phyloP scores from a whole-genome alignment of 2,888 invertebrate genomes.

The Lepidocyrtinus sp. region DNA sequence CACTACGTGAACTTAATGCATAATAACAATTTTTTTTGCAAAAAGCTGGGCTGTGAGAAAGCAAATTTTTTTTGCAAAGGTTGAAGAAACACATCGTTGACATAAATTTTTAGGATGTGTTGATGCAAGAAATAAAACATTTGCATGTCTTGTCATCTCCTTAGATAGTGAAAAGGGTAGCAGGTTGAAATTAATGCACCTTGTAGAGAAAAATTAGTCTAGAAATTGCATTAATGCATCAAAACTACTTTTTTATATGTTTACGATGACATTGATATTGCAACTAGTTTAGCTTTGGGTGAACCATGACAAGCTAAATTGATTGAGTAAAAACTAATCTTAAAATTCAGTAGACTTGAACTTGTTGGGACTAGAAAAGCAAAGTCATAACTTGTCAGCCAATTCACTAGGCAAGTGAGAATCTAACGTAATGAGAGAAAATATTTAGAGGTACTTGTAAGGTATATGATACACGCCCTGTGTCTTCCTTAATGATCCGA shows the following conservation, averaged over 20 bases:
- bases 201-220: neutral
- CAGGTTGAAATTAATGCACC: neutral
- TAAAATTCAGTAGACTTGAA: no score
- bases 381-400: conserved; percentile 28
- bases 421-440: neutral
- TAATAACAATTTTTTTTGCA: conserved; percentile 33
- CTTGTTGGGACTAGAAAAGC: conserved; percentile 29
- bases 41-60: neutral
- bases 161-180: neutral
- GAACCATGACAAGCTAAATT: neutral
- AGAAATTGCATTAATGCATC: neutral
- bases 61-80: conserved; percentile 7
- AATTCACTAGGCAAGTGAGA: neutral
- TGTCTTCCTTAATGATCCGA: neutral
- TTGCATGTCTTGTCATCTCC: neutral
- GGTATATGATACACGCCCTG: neutral
- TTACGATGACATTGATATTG: conserved; percentile 22
- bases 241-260: conserved; percentile 13
- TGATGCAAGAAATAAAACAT: neutral
- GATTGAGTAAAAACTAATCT: no score
- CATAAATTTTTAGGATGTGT: neutral
- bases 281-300: neutral
- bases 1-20: conserved; percentile 39
- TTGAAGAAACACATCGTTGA: no score
- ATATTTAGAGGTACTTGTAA: neutral